Evolutionary conservation across 1,140 invertebrate species (phyloP), one percentile per base, ranked within the genome.

Genomic region (Medauroidea extradentata): DNA sequence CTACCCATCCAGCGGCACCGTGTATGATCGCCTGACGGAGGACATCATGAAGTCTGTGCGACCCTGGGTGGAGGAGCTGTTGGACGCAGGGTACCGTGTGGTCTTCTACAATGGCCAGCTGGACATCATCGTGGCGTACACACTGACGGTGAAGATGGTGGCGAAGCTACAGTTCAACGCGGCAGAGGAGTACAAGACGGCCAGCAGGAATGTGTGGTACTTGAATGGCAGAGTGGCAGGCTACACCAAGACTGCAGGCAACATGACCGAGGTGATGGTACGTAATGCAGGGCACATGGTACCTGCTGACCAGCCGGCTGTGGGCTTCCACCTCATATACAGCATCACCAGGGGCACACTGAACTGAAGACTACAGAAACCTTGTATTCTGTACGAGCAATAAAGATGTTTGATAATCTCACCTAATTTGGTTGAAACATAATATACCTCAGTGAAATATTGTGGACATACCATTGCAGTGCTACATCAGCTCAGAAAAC

Each of bases 1-100:
- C 71, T 76, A 89, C 65, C 70, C 73, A 61, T 48, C 78, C 78
- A 64, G 56, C 69, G 69, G 73, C 63, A 61, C 76, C 66, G 89
- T 91, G 1, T 85, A 91, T 65, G 65, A 77, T 13, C 8, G 2
- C 0, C 14, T 96, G 5, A 82, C 85, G 48, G 70, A 77, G 23
- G 94, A 96, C 77, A 79, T 96, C 0, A 90, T 94, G 85, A 80
- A 92, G 65, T 89, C 88, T 0, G 83, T 92, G 21, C 86, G 88
- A 38, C 83, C 83, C 1, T 87, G 85, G 82, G 75, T 96, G 49
- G 76, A 82, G 7, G 83, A 87, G 55, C 72, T 96, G 1, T 56
- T 83, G 78, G 64, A 83, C 68, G 50, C 83, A 57, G 91, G 59
- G 4, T 92, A 91, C 65, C 81, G 81, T 71, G 81, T 88, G 3